Conservation (phyloP, 2,797 vertebrate species). For the Microhierax caerulescens region DNA sequence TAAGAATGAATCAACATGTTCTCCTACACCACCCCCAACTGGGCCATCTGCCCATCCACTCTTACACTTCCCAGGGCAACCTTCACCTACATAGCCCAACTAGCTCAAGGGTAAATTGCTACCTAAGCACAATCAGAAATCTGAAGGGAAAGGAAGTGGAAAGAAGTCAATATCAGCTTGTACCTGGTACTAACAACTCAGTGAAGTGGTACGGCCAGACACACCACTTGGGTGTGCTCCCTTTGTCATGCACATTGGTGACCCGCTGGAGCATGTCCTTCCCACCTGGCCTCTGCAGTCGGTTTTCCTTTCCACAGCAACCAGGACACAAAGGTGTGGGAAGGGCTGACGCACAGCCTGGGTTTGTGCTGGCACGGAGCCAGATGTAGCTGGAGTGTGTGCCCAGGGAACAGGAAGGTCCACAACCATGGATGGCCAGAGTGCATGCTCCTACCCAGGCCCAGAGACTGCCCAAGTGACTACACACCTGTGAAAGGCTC, state of each 20-base stretch:
- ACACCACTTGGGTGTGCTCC: background rate
- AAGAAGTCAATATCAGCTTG: accelerated
- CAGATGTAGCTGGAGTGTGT: background rate
- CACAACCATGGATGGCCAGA: background rate
- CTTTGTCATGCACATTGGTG: background rate
- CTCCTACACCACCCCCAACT: background rate
- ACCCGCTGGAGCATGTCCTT: background rate
- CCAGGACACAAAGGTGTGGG: background rate
- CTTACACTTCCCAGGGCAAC: background rate
- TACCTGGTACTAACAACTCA: background rate
- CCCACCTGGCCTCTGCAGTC: background rate
- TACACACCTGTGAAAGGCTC: background rate
- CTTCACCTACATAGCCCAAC: background rate
- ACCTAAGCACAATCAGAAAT: background rate
- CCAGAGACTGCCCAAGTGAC: background rate
- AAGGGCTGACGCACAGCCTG: background rate
- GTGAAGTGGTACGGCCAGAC: background rate
- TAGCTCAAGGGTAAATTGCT: background rate
- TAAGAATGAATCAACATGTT: background rate
- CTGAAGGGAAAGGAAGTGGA: background rate
- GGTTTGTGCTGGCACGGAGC: background rate
- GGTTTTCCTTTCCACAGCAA: background rate
- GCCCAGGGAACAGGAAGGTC: background rate
- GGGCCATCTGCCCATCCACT: background rate
- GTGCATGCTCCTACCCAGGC: background rate